Evolutionary conservation across 2,113 vertebrate genomes (phyloP), one percentile per base, ranked within the genome.

Genomic region (Tympanuchus pallidicinctus): DNA sequence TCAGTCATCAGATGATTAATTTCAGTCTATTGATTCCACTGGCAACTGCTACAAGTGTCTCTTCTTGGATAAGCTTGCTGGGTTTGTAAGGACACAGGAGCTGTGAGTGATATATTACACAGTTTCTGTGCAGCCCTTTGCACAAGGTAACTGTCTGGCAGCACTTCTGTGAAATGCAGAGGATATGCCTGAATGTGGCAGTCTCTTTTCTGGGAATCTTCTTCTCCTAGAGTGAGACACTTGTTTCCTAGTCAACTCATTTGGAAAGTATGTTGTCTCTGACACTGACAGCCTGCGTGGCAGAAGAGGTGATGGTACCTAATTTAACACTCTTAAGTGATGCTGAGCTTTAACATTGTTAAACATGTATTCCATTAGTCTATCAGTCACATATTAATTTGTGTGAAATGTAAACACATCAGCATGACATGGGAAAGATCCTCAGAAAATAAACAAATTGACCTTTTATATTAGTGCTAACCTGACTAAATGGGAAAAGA

Each of bases 1-100:
- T 94, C 73, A 86, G 64, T 22, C 88, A 77, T 54, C 25, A 27
- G 63, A 76, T 73, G 80, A 96, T 94, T 93, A 93, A 96, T 92
- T 93, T 91, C 84, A 85, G 32, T 60, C 52, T 89, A 36, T 89
- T 56, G 78, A 89, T 92, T 88, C 72, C 67, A 71, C 84, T 87
- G 87, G 82, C 87, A 91, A 48, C 38, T 57, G 40, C 43, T 88
- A n/a, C 67, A 83, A 77, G 64, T 81, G 64, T 85, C 67, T 89
- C 50, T 82, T 92, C 50, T 78, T 88, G 88, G 34, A 56, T 67
- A 59, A 76, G 30, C 60, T 88, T 45, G 10, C 48, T 42, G 28
- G 56, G 61, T 65, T 86, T 93, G 7, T 88, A 42, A 86, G 79
- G 64, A 67, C 61, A 28, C 1, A 0, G 42, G 75, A 91, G 54